Evolutionary conservation across 2,888 invertebrate genomes (phyloP).

Genomic region (Gastrophysa polygoni): DNA sequence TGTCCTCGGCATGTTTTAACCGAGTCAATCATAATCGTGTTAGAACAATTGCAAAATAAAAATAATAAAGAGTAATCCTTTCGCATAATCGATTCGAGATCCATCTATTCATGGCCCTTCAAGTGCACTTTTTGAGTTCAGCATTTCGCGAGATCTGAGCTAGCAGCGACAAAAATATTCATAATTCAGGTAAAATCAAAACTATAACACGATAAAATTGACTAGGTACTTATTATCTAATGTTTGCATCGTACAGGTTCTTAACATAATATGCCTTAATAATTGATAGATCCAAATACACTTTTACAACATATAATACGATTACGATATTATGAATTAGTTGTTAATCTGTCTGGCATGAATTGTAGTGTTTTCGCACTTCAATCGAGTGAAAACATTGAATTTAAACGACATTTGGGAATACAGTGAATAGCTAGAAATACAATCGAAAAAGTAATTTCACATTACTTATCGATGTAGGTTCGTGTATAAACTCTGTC

Average conservation of each 20-base stretch:
- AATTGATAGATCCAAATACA: background rate
- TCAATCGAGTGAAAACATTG: too few relatives aligned
- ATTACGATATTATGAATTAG: background rate
- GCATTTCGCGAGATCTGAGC: too few relatives aligned
- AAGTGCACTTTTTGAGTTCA: background rate
- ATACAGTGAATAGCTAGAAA: too few relatives aligned
- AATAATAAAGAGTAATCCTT: background rate
- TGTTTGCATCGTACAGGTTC: background rate
- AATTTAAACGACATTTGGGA: too few relatives aligned
- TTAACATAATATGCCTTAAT: background rate
- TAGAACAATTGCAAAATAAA: slow-evolving; percentile 23
- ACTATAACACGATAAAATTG: background rate
- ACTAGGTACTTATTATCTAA: background rate
- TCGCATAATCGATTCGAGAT: background rate
- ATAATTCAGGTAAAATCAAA: background rate
- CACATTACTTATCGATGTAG: too few relatives aligned
- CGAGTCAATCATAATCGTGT: slow-evolving; percentile 16
- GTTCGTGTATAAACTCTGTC: too few relatives aligned
- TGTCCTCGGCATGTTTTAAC: slow-evolving; percentile 15
- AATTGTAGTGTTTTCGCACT: too few relatives aligned
- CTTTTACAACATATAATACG: background rate
- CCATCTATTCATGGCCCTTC: background rate
- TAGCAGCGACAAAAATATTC: too few relatives aligned
- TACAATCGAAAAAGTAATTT: too few relatives aligned
- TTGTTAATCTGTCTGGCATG: too few relatives aligned